Conservation (phyloP, 2,888 invertebrate species). For the Electrophaes corylata region DNA sequence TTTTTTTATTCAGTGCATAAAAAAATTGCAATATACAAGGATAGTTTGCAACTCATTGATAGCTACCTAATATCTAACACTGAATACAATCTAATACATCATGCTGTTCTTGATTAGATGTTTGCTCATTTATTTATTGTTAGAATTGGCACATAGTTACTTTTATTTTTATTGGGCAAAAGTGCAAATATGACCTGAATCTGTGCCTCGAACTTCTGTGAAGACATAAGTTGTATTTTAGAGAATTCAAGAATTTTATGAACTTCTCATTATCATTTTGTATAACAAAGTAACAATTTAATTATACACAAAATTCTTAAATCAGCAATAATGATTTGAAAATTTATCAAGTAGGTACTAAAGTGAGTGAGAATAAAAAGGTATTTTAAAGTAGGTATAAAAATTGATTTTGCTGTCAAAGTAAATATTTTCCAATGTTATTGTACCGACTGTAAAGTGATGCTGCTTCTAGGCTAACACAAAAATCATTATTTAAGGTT, state of each 20-base stretch:
- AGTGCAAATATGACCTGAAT: constrained; percentile 51
- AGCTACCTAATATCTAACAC: not conserved
- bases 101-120: constrained; percentile 30
- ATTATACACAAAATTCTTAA: constrained; percentile 3
- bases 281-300: constrained; percentile 1
- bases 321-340: constrained; percentile 13
- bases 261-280: constrained; percentile 17
- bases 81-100: too few species aligned
- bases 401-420: constrained; percentile 21
- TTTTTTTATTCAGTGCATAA: constrained; percentile 47
- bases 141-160: constrained; percentile 42
- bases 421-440: constrained; percentile 30
- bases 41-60: constrained; percentile 29
- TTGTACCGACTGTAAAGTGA: constrained; percentile 31
- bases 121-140: constrained; percentile 50
- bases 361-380: constrained; percentile 24
- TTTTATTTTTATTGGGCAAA: constrained; percentile 39
- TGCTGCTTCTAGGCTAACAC: constrained; percentile 61
- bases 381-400: constrained; percentile 9
- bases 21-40: constrained; percentile 32
- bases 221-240: constrained; percentile 18
- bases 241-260: constrained; percentile 11
- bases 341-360: constrained; percentile 12
- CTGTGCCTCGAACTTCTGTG: constrained; percentile 37
- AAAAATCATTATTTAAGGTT: constrained; percentile 60